These are phyloP conservation scores for Mesembrinibis cayennensis DNA, from an alignment of 2,113 vertebrate genomes.

Conservation along the genomic window DNA sequence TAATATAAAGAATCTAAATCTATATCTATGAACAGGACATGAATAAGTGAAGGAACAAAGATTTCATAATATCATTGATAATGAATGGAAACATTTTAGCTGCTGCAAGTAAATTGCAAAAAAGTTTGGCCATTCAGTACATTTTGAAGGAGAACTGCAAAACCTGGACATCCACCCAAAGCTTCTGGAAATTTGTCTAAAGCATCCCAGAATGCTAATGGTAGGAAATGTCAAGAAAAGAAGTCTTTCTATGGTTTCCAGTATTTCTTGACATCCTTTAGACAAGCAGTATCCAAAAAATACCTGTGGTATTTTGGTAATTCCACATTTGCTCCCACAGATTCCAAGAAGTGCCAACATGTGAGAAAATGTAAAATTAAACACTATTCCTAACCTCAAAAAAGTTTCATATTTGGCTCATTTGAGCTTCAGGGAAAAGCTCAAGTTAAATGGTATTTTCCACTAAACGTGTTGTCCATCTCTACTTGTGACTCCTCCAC, in stretches of 20 bases:
- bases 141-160: not conserved
- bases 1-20: not conserved
- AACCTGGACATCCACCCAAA: not conserved
- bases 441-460: not conserved
- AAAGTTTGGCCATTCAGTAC: not conserved
- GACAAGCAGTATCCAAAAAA: not conserved
- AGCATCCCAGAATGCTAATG: not conserved
- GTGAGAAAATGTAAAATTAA: not conserved
- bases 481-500: not conserved
- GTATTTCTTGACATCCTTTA: not conserved
- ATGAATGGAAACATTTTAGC: not conserved
- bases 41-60: not conserved
- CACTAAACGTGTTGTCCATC: not conserved
- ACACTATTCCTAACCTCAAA: not conserved
- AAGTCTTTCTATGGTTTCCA: not conserved
- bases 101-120: not conserved
- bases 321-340: not conserved
- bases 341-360: not conserved
- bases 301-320: not conserved
- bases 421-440: not conserved
- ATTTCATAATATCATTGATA: not conserved
- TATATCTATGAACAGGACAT: not conserved
- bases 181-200: not conserved
- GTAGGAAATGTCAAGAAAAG: not conserved
- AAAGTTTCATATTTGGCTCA: not conserved